phyloP scores from a whole-genome alignment of 2,113 vertebrate species.

The Pyxicephalus adspersus region DNA sequence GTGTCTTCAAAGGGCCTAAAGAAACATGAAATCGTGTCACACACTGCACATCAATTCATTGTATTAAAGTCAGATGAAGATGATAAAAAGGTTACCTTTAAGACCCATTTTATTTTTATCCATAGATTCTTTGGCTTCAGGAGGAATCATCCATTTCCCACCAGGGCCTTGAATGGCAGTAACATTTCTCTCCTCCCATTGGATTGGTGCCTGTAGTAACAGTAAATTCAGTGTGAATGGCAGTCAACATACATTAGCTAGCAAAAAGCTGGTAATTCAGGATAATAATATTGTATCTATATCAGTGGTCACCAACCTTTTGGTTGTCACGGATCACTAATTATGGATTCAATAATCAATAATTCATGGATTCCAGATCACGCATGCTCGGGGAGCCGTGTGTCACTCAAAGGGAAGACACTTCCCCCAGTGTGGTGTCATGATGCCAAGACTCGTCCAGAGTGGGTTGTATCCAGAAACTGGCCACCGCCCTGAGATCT shows the following conservation, averaged over 20 bases:
- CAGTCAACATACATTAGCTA: background rate
- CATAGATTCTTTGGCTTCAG: constrained; percentile 96
- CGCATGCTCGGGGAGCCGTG: too few species aligned
- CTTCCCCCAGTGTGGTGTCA: too few species aligned
- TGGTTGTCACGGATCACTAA: too few species aligned
- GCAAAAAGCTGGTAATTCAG: too few species aligned
- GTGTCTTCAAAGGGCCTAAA: constrained; percentile 92
- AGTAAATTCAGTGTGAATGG: background rate
- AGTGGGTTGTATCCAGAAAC: too few species aligned
- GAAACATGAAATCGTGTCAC: background rate
- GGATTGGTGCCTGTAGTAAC: constrained; percentile 80
- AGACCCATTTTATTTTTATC: constrained; percentile 93
- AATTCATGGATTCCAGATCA: too few species aligned
- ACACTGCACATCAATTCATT: background rate
- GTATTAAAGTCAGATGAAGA: background rate
- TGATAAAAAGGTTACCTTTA: constrained; percentile 78
- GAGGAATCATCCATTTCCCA: constrained; percentile 93
- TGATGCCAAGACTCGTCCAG: too few species aligned
- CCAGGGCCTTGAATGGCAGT: constrained; percentile 89
- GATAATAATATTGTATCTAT: too few species aligned
- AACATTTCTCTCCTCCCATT: constrained; percentile 92
- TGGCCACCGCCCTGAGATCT: too few species aligned
- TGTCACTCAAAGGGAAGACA: too few species aligned
- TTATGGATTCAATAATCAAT: too few species aligned
- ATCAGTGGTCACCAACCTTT: too few species aligned